Base-by-base conservation (phyloP, 2,113 vertebrate species). In the Arenaria interpres region DNA sequence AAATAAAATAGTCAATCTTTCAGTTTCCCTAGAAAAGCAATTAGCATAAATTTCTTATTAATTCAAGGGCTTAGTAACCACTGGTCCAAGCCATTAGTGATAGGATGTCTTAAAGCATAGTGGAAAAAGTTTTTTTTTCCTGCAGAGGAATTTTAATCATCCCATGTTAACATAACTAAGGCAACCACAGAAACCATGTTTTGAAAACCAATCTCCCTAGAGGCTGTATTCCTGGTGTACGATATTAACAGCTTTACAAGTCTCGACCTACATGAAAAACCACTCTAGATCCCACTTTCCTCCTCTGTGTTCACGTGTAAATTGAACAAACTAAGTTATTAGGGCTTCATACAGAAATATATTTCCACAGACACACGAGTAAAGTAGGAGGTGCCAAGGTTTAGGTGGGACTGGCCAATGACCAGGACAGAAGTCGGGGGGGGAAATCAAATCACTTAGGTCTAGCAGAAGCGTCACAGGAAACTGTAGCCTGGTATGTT, bases 151-250 rank as follows among this genome's bases (percentile, higher is more conserved):
- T 92, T 92, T 94, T 94, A 91, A 91, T 88, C 60, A 90, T 63
- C 10, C 73, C 32, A 63, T 71, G 32, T n/a, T 89, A 75, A 54
- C 71, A 93, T 76, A 94, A 89, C 87, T 85, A 90, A 75, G 41
- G 71, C 35, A 88, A 91, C 75, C 91, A 94, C 87, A 83, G 74
- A 93, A 93, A 91, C 66, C 77, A 87, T 51, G 2, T 64, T 94
- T 82, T 89, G 51, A 75, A 85, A 94, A 82, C 30, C 48, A 66
- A 4, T 53, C 35, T 72, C 67, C 73, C 85, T 45, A 83, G 66
- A 79, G 88, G 67, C 85, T 57, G 9, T 62, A 73, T 85, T 79
- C 66, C 57, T 88, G 50, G 48, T 14, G 27, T 28, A 79, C 4
- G 1, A 37, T 68, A 82, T 53, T 69, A 91, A 85, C 53, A 79